A percentile compares a stretch with the other conserved stretches of the same genome.
Evolutionary conservation across 1,140 invertebrate species (phyloP).

Genomic region (Agrilus planipennis): DNA sequence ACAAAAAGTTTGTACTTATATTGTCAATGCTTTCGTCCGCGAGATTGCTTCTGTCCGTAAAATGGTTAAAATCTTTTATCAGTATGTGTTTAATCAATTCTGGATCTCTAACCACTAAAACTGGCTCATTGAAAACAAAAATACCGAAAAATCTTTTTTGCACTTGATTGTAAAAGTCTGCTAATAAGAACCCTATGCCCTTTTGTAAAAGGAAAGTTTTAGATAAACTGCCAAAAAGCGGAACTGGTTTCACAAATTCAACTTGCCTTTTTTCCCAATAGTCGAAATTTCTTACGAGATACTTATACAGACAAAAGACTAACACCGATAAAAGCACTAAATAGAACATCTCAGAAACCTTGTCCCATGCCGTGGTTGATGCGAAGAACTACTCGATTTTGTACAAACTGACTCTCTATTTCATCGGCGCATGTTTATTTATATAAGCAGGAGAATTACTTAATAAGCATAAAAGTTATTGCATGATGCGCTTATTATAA

Average conservation of each 20-base stretch:
- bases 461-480: no score
- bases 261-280: constrained; percentile 38
- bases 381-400: no score
- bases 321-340: no score
- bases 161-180: constrained; percentile 21
- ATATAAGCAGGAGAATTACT: no score
- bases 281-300: constrained; percentile 20
- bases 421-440: no score
- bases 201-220: constrained; percentile 15
- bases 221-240: constrained; percentile 29
- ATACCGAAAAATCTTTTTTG: constrained; percentile 29
- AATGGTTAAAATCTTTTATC: constrained; percentile 40
- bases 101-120: constrained; percentile 34
- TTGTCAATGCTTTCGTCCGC: constrained; percentile 29
- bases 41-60: constrained; percentile 28
- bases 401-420: no score
- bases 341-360: no score
- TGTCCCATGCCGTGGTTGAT: no score
- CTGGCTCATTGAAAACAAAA: constrained; percentile 31
- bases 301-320: constrained; percentile 9
- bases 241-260: constrained; percentile 21
- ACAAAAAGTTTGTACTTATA: constrained; percentile 26
- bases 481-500: no score
- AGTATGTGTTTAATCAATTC: constrained; percentile 38
- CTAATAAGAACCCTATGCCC: constrained; percentile 14